Conservation (phyloP, 2,113 vertebrate species). For the Gavia stellata region DNA sequence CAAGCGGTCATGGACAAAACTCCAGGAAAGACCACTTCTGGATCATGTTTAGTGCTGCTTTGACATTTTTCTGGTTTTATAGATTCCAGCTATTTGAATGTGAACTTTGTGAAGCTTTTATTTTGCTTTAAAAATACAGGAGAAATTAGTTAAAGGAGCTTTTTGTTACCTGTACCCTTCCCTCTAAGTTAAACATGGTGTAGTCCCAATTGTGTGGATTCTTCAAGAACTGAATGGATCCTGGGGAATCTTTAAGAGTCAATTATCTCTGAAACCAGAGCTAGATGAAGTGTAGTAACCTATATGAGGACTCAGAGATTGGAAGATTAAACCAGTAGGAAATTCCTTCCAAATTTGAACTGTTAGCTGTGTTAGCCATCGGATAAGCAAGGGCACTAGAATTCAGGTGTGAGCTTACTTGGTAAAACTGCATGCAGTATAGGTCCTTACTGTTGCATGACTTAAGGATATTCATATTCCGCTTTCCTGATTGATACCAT, state of each 20-base stretch:
- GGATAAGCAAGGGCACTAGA: background rate
- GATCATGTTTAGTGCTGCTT: background rate
- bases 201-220: background rate
- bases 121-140: background rate
- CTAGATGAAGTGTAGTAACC: background rate
- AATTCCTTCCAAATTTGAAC: background rate
- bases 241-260: background rate
- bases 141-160: background rate
- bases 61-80: background rate
- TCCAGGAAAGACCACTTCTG: background rate
- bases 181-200: background rate
- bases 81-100: background rate
- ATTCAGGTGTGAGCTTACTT: background rate
- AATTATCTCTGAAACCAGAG: background rate
- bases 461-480: background rate
- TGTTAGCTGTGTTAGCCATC: background rate
- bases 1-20: background rate
- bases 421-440: background rate
- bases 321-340: background rate
- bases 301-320: background rate
- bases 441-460: background rate
- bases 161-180: background rate
- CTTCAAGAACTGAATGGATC: background rate
- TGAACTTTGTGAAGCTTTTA: background rate
- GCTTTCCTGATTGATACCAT: background rate